Evolutionary conservation across 64 coral and sea anemone species (phyloP).

Genomic region (Astreopora myriophthalma): DNA sequence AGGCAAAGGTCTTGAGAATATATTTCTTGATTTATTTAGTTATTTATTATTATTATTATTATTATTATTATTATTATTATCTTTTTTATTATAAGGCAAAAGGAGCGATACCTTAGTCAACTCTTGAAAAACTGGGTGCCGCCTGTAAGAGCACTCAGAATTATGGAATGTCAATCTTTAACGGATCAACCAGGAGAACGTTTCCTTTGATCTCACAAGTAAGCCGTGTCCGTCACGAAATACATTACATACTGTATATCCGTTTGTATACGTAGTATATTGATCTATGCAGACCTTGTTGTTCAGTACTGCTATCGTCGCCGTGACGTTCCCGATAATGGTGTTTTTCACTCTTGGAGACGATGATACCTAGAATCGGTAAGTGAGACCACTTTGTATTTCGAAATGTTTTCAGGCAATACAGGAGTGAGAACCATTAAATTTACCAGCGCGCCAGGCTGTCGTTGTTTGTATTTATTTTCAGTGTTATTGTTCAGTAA

Average conservation of each 20-base stretch:
- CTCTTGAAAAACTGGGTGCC: too few species aligned
- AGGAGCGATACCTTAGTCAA: too few species aligned
- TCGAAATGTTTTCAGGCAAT: not conserved
- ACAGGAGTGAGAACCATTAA: not conserved
- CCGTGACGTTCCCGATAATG: not conserved
- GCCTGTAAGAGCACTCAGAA: too few species aligned
- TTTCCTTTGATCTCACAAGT: not conserved
- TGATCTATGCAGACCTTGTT: not conserved
- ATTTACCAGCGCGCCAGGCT: not conserved
- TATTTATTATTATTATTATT: too few species aligned
- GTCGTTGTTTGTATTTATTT: constrained; percentile 11
- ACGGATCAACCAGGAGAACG: not conserved
- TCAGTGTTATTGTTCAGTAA: not conserved
- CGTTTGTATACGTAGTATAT: not conserved
- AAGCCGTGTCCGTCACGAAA: constrained; percentile 25
- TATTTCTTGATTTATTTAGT: too few species aligned
- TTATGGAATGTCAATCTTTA: constrained; percentile 26
- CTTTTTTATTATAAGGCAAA: too few species aligned
- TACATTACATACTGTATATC: not conserved
- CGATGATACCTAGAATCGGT: not conserved
- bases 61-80: too few species aligned
- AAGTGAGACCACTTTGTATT: not conserved
- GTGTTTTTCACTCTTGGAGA: not conserved
- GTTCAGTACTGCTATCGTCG: not conserved
- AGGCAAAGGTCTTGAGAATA: too few species aligned